A percentile compares a stretch with the other conserved stretches of the same genome.
Evolutionary conservation across 2,113 vertebrate genomes (phyloP).

Genomic region (Erpornis zantholeuca): DNA sequence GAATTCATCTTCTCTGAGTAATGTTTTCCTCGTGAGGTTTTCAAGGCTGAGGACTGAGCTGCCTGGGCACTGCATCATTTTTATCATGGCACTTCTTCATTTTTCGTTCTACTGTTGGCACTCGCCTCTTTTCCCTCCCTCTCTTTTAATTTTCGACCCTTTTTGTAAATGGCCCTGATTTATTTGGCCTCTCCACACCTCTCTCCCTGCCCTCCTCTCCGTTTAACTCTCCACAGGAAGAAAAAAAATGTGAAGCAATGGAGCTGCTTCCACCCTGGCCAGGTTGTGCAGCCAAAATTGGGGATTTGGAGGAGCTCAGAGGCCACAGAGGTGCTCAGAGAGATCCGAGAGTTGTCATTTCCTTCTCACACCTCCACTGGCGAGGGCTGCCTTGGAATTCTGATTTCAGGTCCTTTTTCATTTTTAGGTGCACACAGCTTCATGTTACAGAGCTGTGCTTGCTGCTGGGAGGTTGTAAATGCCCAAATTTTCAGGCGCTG

Average conservation of each 20-base stretch:
- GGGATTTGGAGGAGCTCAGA: background rate
- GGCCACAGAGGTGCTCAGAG: background rate
- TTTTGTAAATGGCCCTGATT: slow-evolving; percentile 2
- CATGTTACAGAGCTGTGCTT: background rate
- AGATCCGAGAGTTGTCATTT: background rate
- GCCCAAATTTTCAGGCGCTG: background rate
- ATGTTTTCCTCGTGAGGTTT: background rate
- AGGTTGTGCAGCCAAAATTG: background rate
- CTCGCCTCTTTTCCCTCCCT: background rate
- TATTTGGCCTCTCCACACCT: background rate
- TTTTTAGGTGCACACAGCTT: background rate
- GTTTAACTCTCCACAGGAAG: background rate
- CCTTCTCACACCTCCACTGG: background rate
- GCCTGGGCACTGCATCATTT: slow-evolving; percentile 1
- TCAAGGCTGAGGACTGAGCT: slow-evolving; percentile 12
- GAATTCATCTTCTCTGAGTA: background rate
- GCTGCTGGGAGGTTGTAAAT: rapidly evolving
- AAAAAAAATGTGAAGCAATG: background rate
- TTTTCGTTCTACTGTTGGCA: background rate
- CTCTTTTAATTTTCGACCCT: slow-evolving; percentile 1
- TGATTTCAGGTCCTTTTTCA: background rate
- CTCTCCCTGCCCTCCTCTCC: background rate
- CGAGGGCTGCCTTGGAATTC: background rate
- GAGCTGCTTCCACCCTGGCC: background rate
- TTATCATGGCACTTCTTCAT: background rate